Evolutionary conservation across 2,113 vertebrate genomes (phyloP).

Genomic region (Anguilla japonica): DNA sequence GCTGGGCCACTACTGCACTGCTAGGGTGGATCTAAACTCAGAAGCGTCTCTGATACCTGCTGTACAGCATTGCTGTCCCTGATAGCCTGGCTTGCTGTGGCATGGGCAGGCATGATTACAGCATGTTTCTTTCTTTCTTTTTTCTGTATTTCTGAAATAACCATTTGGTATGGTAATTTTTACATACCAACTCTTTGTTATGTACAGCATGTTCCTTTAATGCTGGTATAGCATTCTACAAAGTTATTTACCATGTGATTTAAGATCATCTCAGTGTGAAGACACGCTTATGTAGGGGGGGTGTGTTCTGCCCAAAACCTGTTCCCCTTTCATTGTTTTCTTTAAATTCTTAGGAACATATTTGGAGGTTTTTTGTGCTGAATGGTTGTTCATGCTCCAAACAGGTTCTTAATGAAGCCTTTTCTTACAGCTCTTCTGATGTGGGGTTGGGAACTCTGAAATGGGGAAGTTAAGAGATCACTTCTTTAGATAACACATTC

Average conservation of each 20-base stretch:
- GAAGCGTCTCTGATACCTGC: background rate
- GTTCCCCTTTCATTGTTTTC: too few relatives aligned
- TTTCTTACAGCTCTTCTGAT: background rate
- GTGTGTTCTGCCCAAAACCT: too few relatives aligned
- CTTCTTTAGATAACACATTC: background rate
- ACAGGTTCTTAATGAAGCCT: background rate
- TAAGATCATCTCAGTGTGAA: background rate
- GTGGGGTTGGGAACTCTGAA: background rate
- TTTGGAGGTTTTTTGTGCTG: background rate
- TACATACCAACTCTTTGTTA: background rate
- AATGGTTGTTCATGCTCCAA: background rate
- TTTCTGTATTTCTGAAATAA: background rate
- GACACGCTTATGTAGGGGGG: too few relatives aligned
- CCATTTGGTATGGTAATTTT: too few relatives aligned
- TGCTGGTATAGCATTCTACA: background rate
- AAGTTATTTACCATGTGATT: background rate
- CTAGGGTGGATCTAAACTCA: background rate
- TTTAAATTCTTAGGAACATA: background rate
- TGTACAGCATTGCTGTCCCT: background rate
- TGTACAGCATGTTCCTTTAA: background rate
- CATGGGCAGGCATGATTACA: constrained; percentile 9
- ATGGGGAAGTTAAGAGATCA: background rate
- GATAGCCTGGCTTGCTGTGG: constrained; percentile 17
- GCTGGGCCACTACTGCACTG: background rate
- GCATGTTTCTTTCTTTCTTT: background rate